Conservation (phyloP, 2,888 invertebrate species). For the Drosophila demipolita region DNA sequence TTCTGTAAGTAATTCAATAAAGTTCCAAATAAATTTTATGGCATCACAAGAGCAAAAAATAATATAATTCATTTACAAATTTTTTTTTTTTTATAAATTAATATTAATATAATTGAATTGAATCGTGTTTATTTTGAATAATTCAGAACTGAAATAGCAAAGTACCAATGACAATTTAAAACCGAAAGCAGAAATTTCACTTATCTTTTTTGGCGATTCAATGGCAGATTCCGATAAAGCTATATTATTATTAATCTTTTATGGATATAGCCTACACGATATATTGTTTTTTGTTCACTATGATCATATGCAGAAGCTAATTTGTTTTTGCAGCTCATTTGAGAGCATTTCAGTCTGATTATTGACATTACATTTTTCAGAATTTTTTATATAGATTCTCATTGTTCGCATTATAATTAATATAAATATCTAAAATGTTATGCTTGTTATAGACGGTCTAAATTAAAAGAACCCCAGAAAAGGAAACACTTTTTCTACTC, state of each 20-base stretch:
- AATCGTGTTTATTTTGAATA: neutral
- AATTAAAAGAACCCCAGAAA: neutral
- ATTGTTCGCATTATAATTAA: neutral
- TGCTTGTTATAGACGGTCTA: neutral
- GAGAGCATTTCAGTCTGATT: neutral
- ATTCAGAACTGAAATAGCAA: neutral
- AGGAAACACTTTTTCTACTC: neutral
- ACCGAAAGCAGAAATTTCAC: neutral
- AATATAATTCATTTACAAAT: neutral
- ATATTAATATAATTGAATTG: neutral
- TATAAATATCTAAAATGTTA: neutral
- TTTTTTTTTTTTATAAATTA: neutral
- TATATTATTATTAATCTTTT: neutral
- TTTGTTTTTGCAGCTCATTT: neutral
- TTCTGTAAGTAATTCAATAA: constrained; percentile 56
- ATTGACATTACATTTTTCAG: neutral
- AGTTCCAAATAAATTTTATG: neutral
- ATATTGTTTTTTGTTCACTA: neutral
- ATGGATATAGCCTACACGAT: neutral
- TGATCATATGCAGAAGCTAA: neutral
- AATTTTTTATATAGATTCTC: neutral
- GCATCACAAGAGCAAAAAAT: neutral
- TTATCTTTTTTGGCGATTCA: neutral
- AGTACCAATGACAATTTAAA: neutral
- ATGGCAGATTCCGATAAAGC: neutral